Conservation (phyloP, 2,113 vertebrate species). For the Entelurus aequoreus region DNA sequence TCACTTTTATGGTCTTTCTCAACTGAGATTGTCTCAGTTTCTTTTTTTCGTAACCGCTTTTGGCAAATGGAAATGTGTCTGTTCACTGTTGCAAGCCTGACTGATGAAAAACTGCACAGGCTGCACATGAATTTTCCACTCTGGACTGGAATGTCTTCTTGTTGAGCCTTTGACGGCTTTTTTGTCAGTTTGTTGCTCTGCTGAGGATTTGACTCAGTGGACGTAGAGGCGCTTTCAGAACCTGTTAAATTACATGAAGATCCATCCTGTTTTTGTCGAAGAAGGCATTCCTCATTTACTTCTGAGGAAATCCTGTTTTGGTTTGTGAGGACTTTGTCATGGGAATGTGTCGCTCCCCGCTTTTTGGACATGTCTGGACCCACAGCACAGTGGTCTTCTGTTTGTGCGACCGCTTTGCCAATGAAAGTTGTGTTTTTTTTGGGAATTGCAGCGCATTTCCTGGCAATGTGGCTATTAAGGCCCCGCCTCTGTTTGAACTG, state of each 20-base stretch:
- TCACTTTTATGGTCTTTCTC: background rate
- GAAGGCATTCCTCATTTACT: background rate
- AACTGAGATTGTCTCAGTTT: background rate
- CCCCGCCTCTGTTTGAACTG: slow-evolving; percentile 86
- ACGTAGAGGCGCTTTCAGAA: background rate
- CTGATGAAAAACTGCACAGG: slow-evolving; percentile 78
- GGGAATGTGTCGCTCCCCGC: background rate
- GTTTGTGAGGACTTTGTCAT: slow-evolving; percentile 1
- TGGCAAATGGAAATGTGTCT: slow-evolving; percentile 71
- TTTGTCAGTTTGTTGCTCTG: background rate
- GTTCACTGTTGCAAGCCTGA: slow-evolving; percentile 73
- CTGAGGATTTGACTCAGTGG: background rate
- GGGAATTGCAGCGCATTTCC: slow-evolving; percentile 75
- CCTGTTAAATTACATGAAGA: background rate
- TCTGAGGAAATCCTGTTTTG: slow-evolving; percentile 1
- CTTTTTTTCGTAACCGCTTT: background rate
- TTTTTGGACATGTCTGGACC: slow-evolving; percentile 3
- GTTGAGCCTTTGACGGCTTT: background rate
- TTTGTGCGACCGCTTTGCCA: slow-evolving; percentile 3
- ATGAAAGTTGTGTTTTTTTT: slow-evolving; percentile 60
- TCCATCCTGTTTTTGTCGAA: background rate
- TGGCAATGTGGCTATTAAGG: slow-evolving; percentile 80
- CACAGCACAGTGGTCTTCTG: background rate
- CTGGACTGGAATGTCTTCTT: background rate
- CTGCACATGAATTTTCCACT: slow-evolving; percentile 79